Evolutionary conservation across 1,140 invertebrate species (phyloP), one percentile per base, ranked within the genome.

Genomic region (Scaptomyza hsui): DNA sequence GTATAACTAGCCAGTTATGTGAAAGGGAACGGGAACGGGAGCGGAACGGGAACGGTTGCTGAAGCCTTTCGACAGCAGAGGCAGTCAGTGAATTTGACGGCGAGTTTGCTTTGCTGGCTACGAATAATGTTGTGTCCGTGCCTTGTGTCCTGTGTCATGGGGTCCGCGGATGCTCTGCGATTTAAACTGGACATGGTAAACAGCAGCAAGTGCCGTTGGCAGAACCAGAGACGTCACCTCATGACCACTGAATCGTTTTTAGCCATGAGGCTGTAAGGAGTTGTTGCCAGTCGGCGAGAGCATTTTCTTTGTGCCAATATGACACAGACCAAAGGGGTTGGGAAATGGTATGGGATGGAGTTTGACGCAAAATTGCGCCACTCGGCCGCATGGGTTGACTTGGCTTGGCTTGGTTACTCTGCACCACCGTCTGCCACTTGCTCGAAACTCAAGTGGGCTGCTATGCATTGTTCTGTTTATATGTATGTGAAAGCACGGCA

Each of bases 401-500:
- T 71, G 44, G 42, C 65, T 55, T 52, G 49, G 41, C 59, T 19
- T 42, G 48, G 59, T 56, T 48, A 39, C 49, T 21, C 49, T 55
- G 60, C 42, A 48, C 45, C 61, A 59, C 47, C 62, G 61, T 51
- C 78, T 69, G 78, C 63, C 78, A 81, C 78, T 83, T 85, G 72
- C 80, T 75, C 80, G 67, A 75, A 83, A 85, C 79, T 83, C 79
- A 82, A 83, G 79, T 83, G 79, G 74, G 69, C 82, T 79, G 79
- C 80, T 72, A 26, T 55, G 47, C 62, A 75, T 72, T 75, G 69
- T 75, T 57, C 62, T 49, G 62, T 15, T 72, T 39, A n/a, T 35
- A 26, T 16, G 26, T n/a, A 45, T 52, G n/a, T n/a, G n/a, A n/a
- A 62, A 42, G 59, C 52, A 61, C 52, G 16, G 29, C 37, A 72